Percentiles rank a stretch among this genome's conserved stretches.
Evolutionary conservation across 2,888 invertebrate genomes (phyloP).

Genomic region (Tipula unca): DNA sequence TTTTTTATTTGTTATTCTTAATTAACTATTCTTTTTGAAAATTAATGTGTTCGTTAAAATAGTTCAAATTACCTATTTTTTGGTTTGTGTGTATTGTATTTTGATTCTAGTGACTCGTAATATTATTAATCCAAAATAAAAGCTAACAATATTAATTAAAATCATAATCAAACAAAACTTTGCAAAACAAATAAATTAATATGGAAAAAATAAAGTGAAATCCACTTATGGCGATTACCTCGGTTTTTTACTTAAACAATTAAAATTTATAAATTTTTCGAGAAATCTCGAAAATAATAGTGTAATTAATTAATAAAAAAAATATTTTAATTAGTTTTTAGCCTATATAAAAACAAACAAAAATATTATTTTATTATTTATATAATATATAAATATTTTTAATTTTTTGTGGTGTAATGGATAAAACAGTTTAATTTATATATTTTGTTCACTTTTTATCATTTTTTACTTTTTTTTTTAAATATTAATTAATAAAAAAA

Average conservation of each 20-base stretch:
- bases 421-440: neutral
- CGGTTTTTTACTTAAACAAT: neutral
- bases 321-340: neutral
- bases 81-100: neutral
- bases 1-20: neutral
- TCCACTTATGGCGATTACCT: neutral
- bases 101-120: neutral
- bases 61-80: neutral
- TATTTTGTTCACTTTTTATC: slow-evolving; percentile 4
- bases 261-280: neutral
- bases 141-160: neutral
- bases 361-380: neutral
- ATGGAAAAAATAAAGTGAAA: neutral
- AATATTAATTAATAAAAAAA: slow-evolving; percentile 14
- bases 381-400: neutral
- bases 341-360: neutral
- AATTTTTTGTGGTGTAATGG: neutral
- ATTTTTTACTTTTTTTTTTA: neutral
- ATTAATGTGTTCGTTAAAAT: neutral
- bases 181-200: neutral
- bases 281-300: neutral
- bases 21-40: neutral
- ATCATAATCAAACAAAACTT: neutral
- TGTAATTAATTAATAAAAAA: neutral
- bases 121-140: neutral